Evolutionary conservation across 1,140 invertebrate genomes (phyloP), one percentile per base, ranked within the genome.

Genomic region (Ceratosolen solmsi): DNA sequence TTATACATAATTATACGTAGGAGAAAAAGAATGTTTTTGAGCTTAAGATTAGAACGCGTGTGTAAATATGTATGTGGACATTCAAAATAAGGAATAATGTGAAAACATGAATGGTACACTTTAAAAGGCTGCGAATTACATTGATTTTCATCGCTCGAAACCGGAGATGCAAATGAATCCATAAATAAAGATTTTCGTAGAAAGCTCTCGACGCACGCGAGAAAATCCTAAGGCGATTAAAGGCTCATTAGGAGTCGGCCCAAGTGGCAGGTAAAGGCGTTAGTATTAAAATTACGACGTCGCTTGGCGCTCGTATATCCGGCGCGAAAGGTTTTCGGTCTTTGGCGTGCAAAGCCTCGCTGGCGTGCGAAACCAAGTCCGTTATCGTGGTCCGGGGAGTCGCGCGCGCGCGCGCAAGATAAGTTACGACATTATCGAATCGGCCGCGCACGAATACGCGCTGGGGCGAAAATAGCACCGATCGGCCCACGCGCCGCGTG

Each of bases 171-270:
- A 65, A 68, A 68, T 38, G 33, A 68, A 38, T n/a, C n/a, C 20
- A n/a, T 68, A 38, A 68, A 38, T 38, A 38, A 68, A 68, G 2
- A 38, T 68, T 68, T 68, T 68, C 22, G 63, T 68, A n/a, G 63
- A 68, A 68, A n/a, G 63, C 20, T 68, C 38, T 38, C 17, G 0
- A 68, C 3, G 4, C 25, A 2, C 15, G 22, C 5, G 33, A 68
- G 33, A 68, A 68, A 68, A 38, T n/a, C 33, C 2, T 22, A 38
- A 68, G 30, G 33, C 20, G 15, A 68, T 22, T 38, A 38, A 3
- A 4, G 36, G 33, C 3, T n/a, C 20, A n/a, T 68, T 38, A 38
- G 20, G 33, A 65, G 11, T 20, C 15, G 11, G 1, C 20, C 17
- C 1, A 36, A 36, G 36, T 22, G 7, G 63, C 30, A 68, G 33